phyloP scores from a whole-genome alignment of 2,113 vertebrate species.

The Oreochromis spilurus region DNA sequence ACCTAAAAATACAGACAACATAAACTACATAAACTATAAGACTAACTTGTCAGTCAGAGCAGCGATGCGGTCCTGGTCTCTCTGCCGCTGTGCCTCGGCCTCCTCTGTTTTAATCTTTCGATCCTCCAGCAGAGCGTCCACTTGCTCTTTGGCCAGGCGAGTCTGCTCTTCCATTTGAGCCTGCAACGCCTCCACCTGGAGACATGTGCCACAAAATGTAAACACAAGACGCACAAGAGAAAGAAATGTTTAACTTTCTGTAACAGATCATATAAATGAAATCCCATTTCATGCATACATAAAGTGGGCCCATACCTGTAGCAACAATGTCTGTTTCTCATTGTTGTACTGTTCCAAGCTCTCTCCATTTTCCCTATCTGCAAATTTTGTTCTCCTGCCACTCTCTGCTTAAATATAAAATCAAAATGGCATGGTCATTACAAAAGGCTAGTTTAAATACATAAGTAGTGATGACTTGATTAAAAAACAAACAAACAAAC shows the following conservation, averaged over 20 bases:
- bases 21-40: not conserved
- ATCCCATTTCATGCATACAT: not conserved
- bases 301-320: slow-evolving; percentile 77
- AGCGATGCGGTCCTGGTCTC: slow-evolving; percentile 80
- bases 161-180: slow-evolving; percentile 93
- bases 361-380: slow-evolving; percentile 1
- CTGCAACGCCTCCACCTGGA: slow-evolving; percentile 90
- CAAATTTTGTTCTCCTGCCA: slow-evolving; percentile 23
- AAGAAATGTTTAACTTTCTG: not conserved
- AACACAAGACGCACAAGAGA: not conserved
- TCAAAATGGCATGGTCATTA: not conserved
- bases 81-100: slow-evolving; percentile 77
- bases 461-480: not conserved
- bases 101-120: slow-evolving; percentile 83
- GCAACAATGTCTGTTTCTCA: slow-evolving; percentile 78
- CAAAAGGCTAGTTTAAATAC: not conserved
- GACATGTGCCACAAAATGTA: not conserved
- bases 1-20: not conserved
- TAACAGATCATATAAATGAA: not conserved
- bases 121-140: slow-evolving; percentile 85
- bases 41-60: slow-evolving; percentile 83
- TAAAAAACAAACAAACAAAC: not conserved
- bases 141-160: slow-evolving; percentile 83
- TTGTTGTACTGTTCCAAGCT: slow-evolving; percentile 69
- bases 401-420: slow-evolving; percentile 20